Evolutionary conservation across 2,888 invertebrate species (phyloP), one percentile per base, ranked within the genome.

Genomic region (Noctua comes): DNA sequence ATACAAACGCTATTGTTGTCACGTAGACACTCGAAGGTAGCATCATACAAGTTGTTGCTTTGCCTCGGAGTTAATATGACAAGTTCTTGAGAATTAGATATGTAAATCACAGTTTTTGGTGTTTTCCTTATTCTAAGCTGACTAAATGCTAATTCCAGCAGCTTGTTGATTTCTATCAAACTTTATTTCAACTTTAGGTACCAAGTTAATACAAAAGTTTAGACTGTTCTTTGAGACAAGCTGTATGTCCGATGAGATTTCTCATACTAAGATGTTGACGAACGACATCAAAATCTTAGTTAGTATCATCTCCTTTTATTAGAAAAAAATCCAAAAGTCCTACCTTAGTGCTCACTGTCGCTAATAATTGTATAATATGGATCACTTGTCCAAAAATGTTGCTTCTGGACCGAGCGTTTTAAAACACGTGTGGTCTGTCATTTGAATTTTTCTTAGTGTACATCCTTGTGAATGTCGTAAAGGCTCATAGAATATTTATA

Each of bases 21-120:
- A 79, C 65, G 73, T 79, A 81, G 54, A 31, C 65, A 81, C 66
- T 80, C 8, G 46, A 11, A 18, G 70, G 18, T 51, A 62, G 21
- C 8, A 43, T 51, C 71, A 80, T 43, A 57, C 3, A 31, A 21
- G 16, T 51, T 62, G 43, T 24, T 62, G 10, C 68, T 31, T 54
- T 43, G 16, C 8, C 8, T 43, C 5, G 31, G 16, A 59, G 16
- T 24, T 65, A 11, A 24, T 65, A 65, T 64, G 24, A 1, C 21
- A 36, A 24, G 11, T 62, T 18, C 31, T 62, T 16, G 18, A 31
- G 7, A 62, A 62, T 31, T 31, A 62, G 18, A 1, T 62, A 31
- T 46, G 11, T n/a, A n/a, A 54, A 54, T 70, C 2, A 36, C 3
- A 31, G 16, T 31, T 64, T 72, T 72, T 24, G 10, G 8, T 16